phyloP scores from a whole-genome alignment of 2,888 invertebrate species.

The Epicampocera succincta region DNA sequence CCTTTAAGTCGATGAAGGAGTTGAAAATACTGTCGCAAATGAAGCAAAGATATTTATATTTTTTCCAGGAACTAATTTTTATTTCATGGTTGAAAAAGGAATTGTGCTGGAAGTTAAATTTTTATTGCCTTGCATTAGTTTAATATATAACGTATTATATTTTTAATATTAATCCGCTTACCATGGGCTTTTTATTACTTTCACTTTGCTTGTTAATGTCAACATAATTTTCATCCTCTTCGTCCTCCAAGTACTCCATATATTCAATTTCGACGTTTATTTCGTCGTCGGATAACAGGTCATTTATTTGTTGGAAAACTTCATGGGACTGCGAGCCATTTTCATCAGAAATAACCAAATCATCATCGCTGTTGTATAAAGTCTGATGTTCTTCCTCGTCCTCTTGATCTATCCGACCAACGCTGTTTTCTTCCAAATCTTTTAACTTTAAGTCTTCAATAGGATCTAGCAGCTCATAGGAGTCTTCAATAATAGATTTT shows the following conservation, averaged over 20 bases:
- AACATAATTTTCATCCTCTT: conserved; percentile 3
- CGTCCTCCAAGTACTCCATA: conserved; percentile 24
- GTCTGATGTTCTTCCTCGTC: neutral
- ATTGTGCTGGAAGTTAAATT: conserved; percentile 11
- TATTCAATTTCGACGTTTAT: conserved; percentile 22
- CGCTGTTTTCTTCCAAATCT: neutral
- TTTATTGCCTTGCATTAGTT: too few species aligned
- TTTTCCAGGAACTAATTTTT: conserved; percentile 50
- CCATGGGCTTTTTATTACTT: neutral
- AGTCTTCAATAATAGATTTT: neutral
- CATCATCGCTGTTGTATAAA: neutral
- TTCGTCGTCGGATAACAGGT: neutral
- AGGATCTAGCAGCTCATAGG: conserved; percentile 11
- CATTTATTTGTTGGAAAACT: conserved; percentile 10
- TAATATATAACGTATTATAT: neutral
- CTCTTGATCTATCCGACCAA: neutral
- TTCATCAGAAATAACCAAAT: neutral
- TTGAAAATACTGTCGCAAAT: conserved; percentile 31
- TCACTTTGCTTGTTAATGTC: neutral
- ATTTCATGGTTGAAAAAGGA: neutral
- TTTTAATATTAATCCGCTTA: neutral
- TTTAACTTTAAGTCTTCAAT: neutral
- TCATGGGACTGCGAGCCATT: neutral
- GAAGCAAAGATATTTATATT: conserved; percentile 48
- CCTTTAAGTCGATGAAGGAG: conserved; percentile 40